Evolutionary conservation across 2,888 invertebrate species (phyloP).

Genomic region (Hypercompe scribonia): DNA sequence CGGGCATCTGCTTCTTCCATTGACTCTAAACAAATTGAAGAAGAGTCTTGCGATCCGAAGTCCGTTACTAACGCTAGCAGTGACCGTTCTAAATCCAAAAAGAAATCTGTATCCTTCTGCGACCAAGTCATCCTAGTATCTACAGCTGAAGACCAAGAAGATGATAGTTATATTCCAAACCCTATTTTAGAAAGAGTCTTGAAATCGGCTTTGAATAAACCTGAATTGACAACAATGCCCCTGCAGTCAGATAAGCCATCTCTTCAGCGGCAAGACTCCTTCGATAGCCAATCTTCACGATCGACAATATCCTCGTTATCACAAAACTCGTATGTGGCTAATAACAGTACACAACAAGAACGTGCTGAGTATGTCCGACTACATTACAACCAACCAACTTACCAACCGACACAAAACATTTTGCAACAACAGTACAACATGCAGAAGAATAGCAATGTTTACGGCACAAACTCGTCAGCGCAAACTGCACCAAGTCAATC

Average conservation of each 20-base stretch:
- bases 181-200: conserved; percentile 95
- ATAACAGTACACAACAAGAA: conserved; percentile 67
- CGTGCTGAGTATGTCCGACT: conserved; percentile 73
- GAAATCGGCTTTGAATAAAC: conserved; percentile 92
- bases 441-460: conserved; percentile 71
- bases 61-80: conserved; percentile 71
- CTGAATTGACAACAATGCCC: conserved; percentile 86
- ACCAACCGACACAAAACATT: conserved; percentile 73
- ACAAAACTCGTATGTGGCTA: conserved; percentile 74
- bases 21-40: conserved; percentile 78
- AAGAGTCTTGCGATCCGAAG: conserved; percentile 74
- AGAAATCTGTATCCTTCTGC: conserved; percentile 98
- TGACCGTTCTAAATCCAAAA: conserved; percentile 89
- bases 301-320: conserved; percentile 83
- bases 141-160: conserved; percentile 96
- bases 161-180: conserved; percentile 96
- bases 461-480: conserved; percentile 69
- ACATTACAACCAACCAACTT: conserved; percentile 74
- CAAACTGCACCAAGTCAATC: conserved; percentile 62
- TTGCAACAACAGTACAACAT: conserved; percentile 72
- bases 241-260: conserved; percentile 81
- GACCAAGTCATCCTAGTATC: conserved; percentile 97
- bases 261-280: conserved; percentile 82
- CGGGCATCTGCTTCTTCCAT: conserved; percentile 79
- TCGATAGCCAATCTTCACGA: conserved; percentile 83